Conservation (phyloP, 37 sponge, comb jelly and placozoan genomes). For the Eunapius fragilis region DNA sequence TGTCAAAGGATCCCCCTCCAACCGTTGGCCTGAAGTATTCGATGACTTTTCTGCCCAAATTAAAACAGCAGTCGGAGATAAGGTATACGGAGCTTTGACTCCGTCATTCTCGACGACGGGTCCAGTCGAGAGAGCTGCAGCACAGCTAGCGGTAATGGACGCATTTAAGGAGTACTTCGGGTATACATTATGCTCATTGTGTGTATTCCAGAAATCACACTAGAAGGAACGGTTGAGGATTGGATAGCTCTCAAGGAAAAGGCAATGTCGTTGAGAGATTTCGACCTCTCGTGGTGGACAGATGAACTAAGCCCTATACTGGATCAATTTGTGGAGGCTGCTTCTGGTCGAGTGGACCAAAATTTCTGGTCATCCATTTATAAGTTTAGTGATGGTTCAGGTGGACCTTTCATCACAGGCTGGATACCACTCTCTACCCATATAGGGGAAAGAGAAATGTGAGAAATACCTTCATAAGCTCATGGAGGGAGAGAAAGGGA, state of each 20-base stretch:
- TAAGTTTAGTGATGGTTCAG: constrained; percentile 1
- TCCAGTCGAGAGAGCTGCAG: constrained; percentile 53
- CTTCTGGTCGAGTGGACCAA: constrained; percentile 36
- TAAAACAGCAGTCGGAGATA: constrained; percentile 27
- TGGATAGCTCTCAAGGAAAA: constrained; percentile 54
- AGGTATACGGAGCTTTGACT: constrained; percentile 34
- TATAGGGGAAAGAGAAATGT: not conserved
- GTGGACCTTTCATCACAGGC: constrained; percentile 46
- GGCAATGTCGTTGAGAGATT: constrained; percentile 33
- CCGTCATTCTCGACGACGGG: constrained; percentile 66
- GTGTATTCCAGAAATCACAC: constrained; percentile 73
- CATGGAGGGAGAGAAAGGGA: no score
- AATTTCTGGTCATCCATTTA: constrained; percentile 61
- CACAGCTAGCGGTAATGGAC: constrained; percentile 61
- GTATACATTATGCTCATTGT: not conserved
- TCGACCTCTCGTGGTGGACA: constrained; percentile 64
- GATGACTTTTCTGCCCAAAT: constrained; percentile 61
- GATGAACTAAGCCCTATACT: constrained; percentile 27
- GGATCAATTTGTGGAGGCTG: constrained; percentile 63
- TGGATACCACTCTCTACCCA: constrained; percentile 55
- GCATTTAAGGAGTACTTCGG: constrained; percentile 50
- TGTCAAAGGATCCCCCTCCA: constrained; percentile 43
- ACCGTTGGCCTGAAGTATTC: constrained; percentile 68
- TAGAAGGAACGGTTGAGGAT: constrained; percentile 59
- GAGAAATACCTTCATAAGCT: constrained; percentile 7